Base-by-base conservation (phyloP, 1,140 invertebrate species). In the Brachionus manjavacas region DNA sequence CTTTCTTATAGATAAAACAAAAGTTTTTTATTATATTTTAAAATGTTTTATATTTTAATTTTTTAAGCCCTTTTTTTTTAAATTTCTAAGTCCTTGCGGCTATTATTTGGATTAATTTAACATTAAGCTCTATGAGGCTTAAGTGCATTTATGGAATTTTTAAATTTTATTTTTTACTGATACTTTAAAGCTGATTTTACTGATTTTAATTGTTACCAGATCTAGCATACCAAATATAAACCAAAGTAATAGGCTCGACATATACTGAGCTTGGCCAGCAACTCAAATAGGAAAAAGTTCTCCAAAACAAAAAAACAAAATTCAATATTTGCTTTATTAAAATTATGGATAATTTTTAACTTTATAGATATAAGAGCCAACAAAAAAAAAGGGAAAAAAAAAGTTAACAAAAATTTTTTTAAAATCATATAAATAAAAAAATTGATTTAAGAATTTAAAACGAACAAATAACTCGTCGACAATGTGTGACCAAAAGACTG, bases 391-490 rank as follows among this genome's bases (percentile, higher is more conserved):
- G 8, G 6, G 6, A 20, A 55, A 55, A 55, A 55, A 55, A 12
- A 46, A 14, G 43, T 46, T 46, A n/a, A 46, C 43, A 46, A 46
- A 35, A 31, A 35, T 35, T 52, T 52, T 52, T 52, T 52, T 52
- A 52, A 52, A 52, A 60, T 60, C 52, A 60, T 60, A 60, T 25
- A 60, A 60, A 60, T 60, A 60, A 60, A 35, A 35, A 60, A 60
- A 60, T 60, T 60, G 52, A 60, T 60, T 60, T 60, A 60, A 60
- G 52, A 60, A 60, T 60, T 60, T 60, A 60, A 60, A 60, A 52
- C 46, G 46, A 52, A 52, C 46, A 60, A 20, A 20, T 60, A 60
- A 60, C 52, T 60, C 52, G 52, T 20, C 52, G n/a, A 60, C 8
- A 60, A 60, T 60, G 52, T 16, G 52, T 6, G 9, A 60, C 25